phyloP scores from a whole-genome alignment of 2,888 invertebrate genomes.

The Acleris cristana region DNA sequence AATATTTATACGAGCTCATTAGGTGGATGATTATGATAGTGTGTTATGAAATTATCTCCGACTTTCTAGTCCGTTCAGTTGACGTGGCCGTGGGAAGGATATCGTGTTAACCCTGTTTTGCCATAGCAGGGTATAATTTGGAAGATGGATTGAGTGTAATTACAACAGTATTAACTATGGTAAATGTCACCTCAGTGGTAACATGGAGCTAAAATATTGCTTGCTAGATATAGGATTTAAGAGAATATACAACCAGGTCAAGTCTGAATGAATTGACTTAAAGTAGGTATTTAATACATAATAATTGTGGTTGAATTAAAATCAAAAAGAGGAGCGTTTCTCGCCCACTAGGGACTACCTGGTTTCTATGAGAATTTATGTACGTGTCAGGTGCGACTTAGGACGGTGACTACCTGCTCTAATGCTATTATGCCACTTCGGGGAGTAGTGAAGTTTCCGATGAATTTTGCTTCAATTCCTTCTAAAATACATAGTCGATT shows the following conservation, averaged over 20 bases:
- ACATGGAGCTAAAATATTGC: no score
- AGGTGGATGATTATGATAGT: constrained; percentile 27
- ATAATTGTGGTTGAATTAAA: not conserved
- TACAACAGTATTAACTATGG: not conserved
- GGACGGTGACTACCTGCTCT: constrained; percentile 62
- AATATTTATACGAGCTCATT: constrained; percentile 28
- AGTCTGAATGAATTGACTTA: no score
- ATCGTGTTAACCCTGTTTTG: constrained; percentile 18
- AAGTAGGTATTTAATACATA: no score
- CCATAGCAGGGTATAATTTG: constrained; percentile 1
- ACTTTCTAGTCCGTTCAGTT: constrained; percentile 26
- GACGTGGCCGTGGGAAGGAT: constrained; percentile 24
- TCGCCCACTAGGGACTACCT: constrained; percentile 35
- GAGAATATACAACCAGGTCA: no score
- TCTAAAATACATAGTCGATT: not conserved
- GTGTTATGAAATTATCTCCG: constrained; percentile 32
- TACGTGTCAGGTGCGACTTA: constrained; percentile 71
- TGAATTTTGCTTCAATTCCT: constrained; percentile 14
- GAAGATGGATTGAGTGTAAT: constrained; percentile 12
- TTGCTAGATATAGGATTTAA: no score
- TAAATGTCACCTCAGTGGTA: no score
- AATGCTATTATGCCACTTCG: constrained; percentile 54
- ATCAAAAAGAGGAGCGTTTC: not conserved
- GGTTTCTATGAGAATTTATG: constrained; percentile 50
- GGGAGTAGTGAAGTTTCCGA: constrained; percentile 9